phyloP scores from a whole-genome alignment of 2,113 vertebrate species.

The Phalacrocorax aristotelis region DNA sequence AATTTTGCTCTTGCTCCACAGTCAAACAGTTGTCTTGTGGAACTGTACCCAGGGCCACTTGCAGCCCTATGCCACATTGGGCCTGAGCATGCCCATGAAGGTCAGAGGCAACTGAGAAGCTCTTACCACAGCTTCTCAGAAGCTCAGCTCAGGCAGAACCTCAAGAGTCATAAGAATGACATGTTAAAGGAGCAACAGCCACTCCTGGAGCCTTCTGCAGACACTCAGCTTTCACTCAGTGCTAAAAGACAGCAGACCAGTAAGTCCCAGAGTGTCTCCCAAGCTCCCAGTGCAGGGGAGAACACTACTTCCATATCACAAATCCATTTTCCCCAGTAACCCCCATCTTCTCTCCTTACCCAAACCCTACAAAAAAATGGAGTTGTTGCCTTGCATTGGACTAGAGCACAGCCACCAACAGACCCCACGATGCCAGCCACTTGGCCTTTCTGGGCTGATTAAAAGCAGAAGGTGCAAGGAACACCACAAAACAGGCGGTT shows the following conservation, averaged over 20 bases:
- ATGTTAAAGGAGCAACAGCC: not conserved
- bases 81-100: not conserved
- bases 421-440: not conserved
- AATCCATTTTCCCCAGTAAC: not conserved
- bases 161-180: not conserved
- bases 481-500: not conserved
- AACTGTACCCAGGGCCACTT: not conserved
- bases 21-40: not conserved
- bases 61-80: rapidly evolving
- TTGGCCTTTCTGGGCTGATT: not conserved
- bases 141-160: not conserved
- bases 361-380: not conserved
- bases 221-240: not conserved
- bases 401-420: not conserved
- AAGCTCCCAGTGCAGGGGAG: not conserved
- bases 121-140: not conserved
- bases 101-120: not conserved
- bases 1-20: not conserved
- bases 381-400: not conserved
- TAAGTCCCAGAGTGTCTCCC: not conserved
- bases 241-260: not conserved
- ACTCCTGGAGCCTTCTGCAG: not conserved
- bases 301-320: not conserved
- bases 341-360: not conserved
- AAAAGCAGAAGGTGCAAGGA: not conserved